phyloP scores from a whole-genome alignment of 2,888 invertebrate genomes.

The Acanthosepion pharaonis region DNA sequence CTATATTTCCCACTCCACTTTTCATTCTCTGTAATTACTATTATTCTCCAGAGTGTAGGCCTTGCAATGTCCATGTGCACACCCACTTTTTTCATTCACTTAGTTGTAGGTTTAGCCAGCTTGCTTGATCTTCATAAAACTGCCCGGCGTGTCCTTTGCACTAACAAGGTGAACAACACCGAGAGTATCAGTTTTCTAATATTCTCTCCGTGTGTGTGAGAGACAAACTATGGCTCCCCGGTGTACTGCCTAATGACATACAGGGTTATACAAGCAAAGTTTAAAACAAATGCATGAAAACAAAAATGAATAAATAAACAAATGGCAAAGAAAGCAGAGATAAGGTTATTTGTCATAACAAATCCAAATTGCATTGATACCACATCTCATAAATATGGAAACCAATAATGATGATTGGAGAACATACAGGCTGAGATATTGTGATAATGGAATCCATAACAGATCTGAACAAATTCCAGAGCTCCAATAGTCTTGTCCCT shows the following conservation, averaged over 20 bases:
- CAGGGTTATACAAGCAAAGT: neutral
- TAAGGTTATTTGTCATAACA: neutral
- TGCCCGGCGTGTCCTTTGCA: neutral
- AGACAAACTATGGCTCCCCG: neutral
- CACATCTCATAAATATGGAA: slow-evolving; percentile 18
- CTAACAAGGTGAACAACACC: neutral
- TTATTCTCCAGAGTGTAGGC: neutral
- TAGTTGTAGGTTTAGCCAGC: neutral
- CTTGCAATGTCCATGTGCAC: neutral
- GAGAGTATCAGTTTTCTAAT: neutral
- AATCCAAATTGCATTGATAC: neutral
- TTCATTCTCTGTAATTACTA: neutral
- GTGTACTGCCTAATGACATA: neutral
- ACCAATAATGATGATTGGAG: neutral
- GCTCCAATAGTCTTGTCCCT: neutral
- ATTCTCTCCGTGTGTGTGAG: neutral
- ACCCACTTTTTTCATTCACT: neutral
- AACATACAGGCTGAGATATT: neutral
- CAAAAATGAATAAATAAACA: neutral
- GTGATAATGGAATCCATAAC: neutral
- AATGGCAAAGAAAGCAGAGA: neutral
- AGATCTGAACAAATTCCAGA: neutral
- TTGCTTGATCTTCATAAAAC: neutral
- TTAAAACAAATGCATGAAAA: neutral
- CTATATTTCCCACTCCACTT: neutral